Percentiles rank a stretch among this genome's conserved stretches.
Evolutionary conservation across 2,888 invertebrate species (phyloP).

Genomic region (Idaea biselata): DNA sequence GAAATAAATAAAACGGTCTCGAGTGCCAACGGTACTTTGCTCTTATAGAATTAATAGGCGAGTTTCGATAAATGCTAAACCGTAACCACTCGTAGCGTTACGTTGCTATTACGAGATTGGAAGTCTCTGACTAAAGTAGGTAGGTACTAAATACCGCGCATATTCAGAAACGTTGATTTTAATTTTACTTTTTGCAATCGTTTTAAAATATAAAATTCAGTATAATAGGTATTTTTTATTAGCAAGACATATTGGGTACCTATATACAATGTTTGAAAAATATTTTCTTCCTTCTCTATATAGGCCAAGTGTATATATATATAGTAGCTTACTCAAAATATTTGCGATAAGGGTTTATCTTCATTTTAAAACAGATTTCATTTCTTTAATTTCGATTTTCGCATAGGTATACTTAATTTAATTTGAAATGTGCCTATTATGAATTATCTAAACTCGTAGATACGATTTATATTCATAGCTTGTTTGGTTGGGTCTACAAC

Average conservation of each 20-base stretch:
- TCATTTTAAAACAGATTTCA: no score
- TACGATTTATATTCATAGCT: neutral
- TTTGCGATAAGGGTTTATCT: no score
- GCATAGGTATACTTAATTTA: no score
- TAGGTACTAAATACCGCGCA: neutral
- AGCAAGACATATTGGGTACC: no score
- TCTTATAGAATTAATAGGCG: constrained; percentile 27
- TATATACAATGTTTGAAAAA: no score
- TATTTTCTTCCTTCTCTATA: no score
- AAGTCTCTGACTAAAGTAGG: neutral
- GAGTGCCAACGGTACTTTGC: constrained; percentile 29
- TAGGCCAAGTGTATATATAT: no score
- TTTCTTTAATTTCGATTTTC: no score
- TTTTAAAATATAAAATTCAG: no score
- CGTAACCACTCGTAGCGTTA: neutral
- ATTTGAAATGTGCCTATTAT: neutral
- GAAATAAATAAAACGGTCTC: constrained; percentile 17
- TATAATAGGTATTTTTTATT: no score
- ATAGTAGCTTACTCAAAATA: no score
- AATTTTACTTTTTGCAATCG: neutral
- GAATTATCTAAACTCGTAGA: neutral
- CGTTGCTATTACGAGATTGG: neutral
- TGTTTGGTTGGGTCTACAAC: neutral
- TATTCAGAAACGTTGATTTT: neutral
- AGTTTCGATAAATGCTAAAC: constrained; percentile 11